Percentiles rank a stretch among this genome's conserved stretches.
Conservation (phyloP, 2,797 vertebrate species). For the Lacerta bilineata region DNA sequence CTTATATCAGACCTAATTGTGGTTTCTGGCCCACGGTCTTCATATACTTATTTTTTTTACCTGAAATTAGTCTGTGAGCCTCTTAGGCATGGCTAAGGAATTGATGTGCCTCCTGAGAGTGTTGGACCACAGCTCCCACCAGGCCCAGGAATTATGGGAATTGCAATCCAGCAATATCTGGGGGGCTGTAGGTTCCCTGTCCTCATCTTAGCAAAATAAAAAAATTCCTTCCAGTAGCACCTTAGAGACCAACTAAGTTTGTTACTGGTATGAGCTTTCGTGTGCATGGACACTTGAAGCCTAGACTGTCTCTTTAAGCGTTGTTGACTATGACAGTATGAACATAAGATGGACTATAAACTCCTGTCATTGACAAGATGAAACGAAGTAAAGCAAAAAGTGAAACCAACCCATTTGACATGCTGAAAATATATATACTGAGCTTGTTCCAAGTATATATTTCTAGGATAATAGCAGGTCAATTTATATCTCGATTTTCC, state of each 20-base stretch:
- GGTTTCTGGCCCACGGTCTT: not conserved
- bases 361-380: not conserved
- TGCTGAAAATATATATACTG: constrained; percentile 1
- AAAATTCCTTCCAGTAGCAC: too few species aligned
- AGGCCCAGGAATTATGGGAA: too few species aligned
- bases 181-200: not conserved
- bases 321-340: not conserved
- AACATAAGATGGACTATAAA: not conserved
- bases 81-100: not conserved
- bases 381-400: not conserved
- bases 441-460: not conserved
- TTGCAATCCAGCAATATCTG: too few species aligned
- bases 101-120: too few species aligned
- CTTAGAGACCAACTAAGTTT: too few species aligned
- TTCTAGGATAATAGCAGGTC: not conserved
- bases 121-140: too few species aligned
- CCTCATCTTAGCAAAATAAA: not conserved
- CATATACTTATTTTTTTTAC: not conserved
- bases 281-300: not conserved
- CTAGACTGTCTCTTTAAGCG: too few species aligned
- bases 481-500: not conserved
- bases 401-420: not conserved
- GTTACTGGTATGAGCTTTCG: too few species aligned
- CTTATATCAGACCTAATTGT: not conserved
- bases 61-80: not conserved